These are phyloP conservation scores for Tetragonula clypearis DNA, from an alignment of 1,140 invertebrate species.

Conservation along the genomic window DNA sequence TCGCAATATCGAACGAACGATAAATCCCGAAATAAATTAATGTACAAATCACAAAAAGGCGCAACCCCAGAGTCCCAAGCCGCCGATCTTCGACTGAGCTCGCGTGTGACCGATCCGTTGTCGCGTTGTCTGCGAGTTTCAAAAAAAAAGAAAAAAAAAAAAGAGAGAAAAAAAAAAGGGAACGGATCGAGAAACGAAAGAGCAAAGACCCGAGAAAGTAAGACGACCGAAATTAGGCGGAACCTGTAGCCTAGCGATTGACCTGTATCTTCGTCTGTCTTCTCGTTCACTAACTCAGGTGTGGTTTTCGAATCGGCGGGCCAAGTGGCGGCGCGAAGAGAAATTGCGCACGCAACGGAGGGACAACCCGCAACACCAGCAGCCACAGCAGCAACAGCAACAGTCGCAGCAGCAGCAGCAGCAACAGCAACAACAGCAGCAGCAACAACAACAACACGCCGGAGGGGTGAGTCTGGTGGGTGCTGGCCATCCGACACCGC, in stretches of 20 bases:
- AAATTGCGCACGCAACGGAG: constrained; percentile 95
- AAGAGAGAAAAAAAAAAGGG: background rate
- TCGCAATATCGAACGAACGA: too few relatives aligned
- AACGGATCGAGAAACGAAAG: background rate
- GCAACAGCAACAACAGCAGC: constrained; percentile 79
- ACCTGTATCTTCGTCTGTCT: constrained; percentile 77
- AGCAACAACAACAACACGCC: constrained; percentile 76
- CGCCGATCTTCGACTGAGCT: too few relatives aligned
- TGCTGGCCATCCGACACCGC: constrained; percentile 82
- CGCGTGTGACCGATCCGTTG: too few relatives aligned
- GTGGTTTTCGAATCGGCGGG: constrained; percentile 99
- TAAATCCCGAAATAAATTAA: too few relatives aligned
- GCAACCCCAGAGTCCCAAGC: too few relatives aligned
- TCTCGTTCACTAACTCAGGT: constrained; percentile 87
- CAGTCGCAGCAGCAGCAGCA: constrained; percentile 74
- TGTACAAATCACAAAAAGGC: too few relatives aligned
- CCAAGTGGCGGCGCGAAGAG: constrained; percentile 99
- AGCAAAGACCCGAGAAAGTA: background rate
- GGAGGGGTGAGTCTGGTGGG: constrained; percentile 78
- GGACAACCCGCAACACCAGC: constrained; percentile 77
- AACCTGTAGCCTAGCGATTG: constrained; percentile 72
- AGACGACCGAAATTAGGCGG: constrained; percentile 25
- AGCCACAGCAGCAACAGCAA: constrained; percentile 74
- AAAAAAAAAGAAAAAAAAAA: background rate
- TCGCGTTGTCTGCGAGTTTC: too few relatives aligned